Percentiles rank a stretch among this genome's conserved stretches.
phyloP scores from a whole-genome alignment of 2,888 invertebrate species.

The Thymelicus acteon region DNA sequence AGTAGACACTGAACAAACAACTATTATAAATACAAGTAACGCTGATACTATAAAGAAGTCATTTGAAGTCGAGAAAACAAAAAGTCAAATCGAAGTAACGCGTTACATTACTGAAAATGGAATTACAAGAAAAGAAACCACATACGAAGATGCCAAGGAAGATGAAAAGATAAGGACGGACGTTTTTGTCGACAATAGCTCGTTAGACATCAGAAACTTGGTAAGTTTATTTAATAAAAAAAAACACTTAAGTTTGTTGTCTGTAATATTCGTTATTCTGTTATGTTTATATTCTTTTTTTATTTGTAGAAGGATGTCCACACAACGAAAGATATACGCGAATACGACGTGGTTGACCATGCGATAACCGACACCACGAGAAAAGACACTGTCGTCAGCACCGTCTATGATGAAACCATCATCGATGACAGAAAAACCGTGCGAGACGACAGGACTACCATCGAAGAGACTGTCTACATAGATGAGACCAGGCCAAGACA shows the following conservation, averaged over 20 bases:
- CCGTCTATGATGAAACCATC: slow-evolving; percentile 76
- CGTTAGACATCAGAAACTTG: slow-evolving; percentile 82
- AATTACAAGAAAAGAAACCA: slow-evolving; percentile 76
- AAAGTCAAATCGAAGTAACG: slow-evolving; percentile 80
- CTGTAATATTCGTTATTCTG: background rate
- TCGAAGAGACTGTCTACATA: slow-evolving; percentile 66
- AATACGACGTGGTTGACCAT: slow-evolving; percentile 81
- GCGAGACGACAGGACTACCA: slow-evolving; percentile 74
- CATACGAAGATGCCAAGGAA: slow-evolving; percentile 80
- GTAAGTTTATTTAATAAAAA: slow-evolving; percentile 66
- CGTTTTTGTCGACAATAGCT: slow-evolving; percentile 81
- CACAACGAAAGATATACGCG: slow-evolving; percentile 76
- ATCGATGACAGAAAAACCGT: slow-evolving; percentile 76
- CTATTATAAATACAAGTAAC: slow-evolving; percentile 64
- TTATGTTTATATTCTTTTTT: slow-evolving; percentile 30
- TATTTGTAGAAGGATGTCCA: slow-evolving; percentile 77
- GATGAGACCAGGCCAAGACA: slow-evolving; percentile 71
- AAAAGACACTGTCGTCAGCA: slow-evolving; percentile 73
- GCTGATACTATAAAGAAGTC: slow-evolving; percentile 74
- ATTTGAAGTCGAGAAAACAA: slow-evolving; percentile 77
- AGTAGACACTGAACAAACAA: slow-evolving; percentile 72
- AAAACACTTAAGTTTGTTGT: background rate
- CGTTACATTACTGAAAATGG: slow-evolving; percentile 80
- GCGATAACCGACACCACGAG: slow-evolving; percentile 76
- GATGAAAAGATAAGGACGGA: slow-evolving; percentile 80